Percentiles rank a stretch among this genome's conserved stretches.
Evolutionary conservation across 2,888 invertebrate species (phyloP).

Genomic region (Standfussiana lucernea): DNA sequence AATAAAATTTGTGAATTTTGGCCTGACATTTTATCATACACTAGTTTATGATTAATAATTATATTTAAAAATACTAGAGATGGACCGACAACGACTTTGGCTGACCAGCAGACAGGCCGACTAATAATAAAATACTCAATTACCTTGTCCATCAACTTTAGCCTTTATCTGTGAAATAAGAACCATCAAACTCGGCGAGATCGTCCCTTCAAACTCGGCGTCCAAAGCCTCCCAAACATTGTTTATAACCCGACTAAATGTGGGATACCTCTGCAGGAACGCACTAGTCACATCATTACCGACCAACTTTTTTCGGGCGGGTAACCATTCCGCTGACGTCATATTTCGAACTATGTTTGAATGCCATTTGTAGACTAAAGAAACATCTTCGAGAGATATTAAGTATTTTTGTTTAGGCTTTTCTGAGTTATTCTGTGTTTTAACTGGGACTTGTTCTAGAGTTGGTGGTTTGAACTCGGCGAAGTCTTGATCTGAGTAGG

Average conservation of each 20-base stretch:
- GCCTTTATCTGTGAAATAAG: conserved; percentile 89
- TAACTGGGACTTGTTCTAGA: conserved; percentile 87
- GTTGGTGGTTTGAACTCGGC: conserved; percentile 91
- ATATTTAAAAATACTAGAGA: no score
- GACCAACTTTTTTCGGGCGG: conserved; percentile 84
- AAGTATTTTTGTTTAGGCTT: conserved; percentile 76
- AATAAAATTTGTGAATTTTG: no score
- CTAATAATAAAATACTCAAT: conserved; percentile 27
- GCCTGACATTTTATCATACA: no score
- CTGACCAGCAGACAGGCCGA: no score
- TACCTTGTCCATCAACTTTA: conserved; percentile 86
- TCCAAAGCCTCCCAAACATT: conserved; percentile 89
- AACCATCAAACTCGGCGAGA: conserved; percentile 91
- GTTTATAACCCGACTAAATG: conserved; percentile 90
- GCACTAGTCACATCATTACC: conserved; percentile 84
- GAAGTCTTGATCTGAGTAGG: conserved; percentile 93
- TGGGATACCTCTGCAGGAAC: conserved; percentile 91
- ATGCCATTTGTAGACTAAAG: conserved; percentile 91
- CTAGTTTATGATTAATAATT: no score
- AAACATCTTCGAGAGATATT: conserved; percentile 90
- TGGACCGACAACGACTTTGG: no score
- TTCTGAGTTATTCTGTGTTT: conserved; percentile 69
- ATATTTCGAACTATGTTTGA: conserved; percentile 90
- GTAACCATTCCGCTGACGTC: conserved; percentile 91
- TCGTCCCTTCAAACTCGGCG: conserved; percentile 87